Evolutionary conservation across 2,888 invertebrate genomes (phyloP).

Genomic region (Patella depressa): DNA sequence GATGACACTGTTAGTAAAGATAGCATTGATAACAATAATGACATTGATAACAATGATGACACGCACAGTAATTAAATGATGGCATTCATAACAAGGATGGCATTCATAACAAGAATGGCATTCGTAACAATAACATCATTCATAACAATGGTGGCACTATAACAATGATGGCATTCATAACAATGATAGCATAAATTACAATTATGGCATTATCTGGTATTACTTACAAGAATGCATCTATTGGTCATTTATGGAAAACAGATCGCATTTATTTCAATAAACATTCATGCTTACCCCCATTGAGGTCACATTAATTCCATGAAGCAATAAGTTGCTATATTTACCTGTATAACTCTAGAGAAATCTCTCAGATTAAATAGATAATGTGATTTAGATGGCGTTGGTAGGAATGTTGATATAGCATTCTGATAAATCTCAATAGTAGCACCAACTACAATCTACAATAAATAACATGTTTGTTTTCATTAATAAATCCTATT

Average conservation of each 20-base stretch:
- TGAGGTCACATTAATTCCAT: no score
- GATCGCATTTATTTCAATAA: background rate
- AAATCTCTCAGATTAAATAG: slow-evolving; percentile 71
- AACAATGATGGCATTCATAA: no score
- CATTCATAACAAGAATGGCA: background rate
- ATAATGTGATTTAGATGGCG: slow-evolving; percentile 70
- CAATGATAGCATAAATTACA: no score
- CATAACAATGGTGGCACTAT: background rate
- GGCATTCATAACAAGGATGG: no score
- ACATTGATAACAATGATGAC: no score
- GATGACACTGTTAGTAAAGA: no score
- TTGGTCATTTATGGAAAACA: background rate
- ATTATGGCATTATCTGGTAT: background rate
- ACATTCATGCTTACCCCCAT: no score
- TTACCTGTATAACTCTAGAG: slow-evolving; percentile 69
- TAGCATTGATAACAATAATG: no score
- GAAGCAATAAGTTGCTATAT: background rate
- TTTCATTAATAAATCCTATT: no score
- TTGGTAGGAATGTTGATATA: slow-evolving; percentile 67
- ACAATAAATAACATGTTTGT: slow-evolving; percentile 18
- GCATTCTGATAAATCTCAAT: slow-evolving; percentile 68
- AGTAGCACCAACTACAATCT: slow-evolving; percentile 68
- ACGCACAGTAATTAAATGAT: no score
- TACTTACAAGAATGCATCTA: background rate
- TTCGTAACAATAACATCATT: background rate